Evolutionary conservation across 1,140 invertebrate genomes (phyloP).

Genomic region (Ips nitidus): DNA sequence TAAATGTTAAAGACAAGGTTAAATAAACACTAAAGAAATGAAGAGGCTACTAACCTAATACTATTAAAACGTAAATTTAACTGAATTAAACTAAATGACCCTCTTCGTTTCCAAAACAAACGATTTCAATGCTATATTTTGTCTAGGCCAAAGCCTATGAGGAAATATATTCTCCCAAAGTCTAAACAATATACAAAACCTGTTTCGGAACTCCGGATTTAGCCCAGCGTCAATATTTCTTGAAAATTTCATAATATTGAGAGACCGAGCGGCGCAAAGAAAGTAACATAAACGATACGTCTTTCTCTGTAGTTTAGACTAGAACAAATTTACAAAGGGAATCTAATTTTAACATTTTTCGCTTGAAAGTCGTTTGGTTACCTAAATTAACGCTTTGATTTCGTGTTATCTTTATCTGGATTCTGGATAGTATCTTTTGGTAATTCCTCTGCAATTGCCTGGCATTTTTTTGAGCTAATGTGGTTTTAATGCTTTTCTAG

Average conservation of each 20-base stretch:
- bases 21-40: no score
- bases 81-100: no score
- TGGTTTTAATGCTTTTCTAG: no score
- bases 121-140: not conserved
- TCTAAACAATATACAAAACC: conserved; percentile 4
- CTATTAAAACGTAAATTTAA: no score
- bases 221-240: not conserved
- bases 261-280: not conserved
- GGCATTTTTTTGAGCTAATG: no score
- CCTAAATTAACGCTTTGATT: no score
- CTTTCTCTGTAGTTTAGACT: not conserved
- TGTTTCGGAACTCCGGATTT: not conserved
- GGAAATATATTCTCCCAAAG: not conserved
- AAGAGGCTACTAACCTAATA: no score
- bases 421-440: no score
- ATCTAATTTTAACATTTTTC: not conserved
- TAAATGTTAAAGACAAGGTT: no score
- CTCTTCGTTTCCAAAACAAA: no score
- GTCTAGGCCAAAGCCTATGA: not conserved
- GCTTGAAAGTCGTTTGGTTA: not conserved
- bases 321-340: not conserved
- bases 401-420: no score
- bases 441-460: no score
- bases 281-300: conserved; percentile 1
- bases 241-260: not conserved